Conservation (phyloP, 1,140 invertebrate species). For the Bombus sylvicola region DNA sequence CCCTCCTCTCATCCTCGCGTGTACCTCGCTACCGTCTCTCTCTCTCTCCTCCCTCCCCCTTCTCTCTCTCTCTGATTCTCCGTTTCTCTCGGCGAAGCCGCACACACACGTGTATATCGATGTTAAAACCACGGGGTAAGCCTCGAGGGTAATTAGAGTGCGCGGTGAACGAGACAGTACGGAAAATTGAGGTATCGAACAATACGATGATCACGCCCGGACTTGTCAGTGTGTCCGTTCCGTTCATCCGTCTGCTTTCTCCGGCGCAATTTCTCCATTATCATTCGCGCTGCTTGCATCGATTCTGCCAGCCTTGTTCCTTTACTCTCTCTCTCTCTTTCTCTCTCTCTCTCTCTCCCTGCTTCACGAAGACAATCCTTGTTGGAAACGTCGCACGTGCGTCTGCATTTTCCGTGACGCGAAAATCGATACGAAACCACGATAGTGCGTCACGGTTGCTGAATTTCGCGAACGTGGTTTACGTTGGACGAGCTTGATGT, state of each 20-base stretch:
- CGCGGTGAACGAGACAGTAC: slow-evolving; percentile 66
- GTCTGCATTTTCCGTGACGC: slow-evolving; percentile 51
- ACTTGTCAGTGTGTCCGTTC: slow-evolving; percentile 40
- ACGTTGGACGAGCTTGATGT: neutral
- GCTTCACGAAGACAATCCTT: slow-evolving; percentile 25
- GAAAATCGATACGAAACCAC: slow-evolving; percentile 51
- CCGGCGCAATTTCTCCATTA: slow-evolving; percentile 53
- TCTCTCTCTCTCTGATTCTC: neutral
- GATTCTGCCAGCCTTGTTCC: neutral
- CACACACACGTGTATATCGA: neutral
- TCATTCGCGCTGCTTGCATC: slow-evolving; percentile 33
- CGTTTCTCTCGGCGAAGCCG: neutral
- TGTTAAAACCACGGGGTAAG: slow-evolving; percentile 66
- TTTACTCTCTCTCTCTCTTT: neutral
- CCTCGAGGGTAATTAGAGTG: slow-evolving; percentile 75
- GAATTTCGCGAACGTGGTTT: slow-evolving; percentile 38
- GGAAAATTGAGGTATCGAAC: slow-evolving; percentile 72
- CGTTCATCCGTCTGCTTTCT: slow-evolving; percentile 45
- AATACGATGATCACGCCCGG: slow-evolving; percentile 68
- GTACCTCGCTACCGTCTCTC: no score
- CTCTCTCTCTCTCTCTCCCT: no score
- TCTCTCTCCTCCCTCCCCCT: no score
- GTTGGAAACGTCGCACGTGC: slow-evolving; percentile 40
- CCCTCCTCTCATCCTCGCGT: neutral
- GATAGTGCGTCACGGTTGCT: slow-evolving; percentile 13